Base-by-base conservation (phyloP, 2,113 vertebrate species). In the Periophthalmodon schlosseri region DNA sequence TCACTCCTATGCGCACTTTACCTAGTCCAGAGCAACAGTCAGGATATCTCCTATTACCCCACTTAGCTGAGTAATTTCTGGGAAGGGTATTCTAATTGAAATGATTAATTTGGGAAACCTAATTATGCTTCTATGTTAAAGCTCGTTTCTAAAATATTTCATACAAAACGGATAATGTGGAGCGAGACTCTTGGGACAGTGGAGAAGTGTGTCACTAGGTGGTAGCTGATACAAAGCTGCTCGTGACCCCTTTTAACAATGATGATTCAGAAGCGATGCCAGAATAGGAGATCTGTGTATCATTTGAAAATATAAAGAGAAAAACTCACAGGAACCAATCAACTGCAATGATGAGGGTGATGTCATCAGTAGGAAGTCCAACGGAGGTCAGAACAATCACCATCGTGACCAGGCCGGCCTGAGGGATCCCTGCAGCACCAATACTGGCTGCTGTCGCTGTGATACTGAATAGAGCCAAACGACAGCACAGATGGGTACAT, bases 311-410 rank as follows among this genome's bases (percentile, higher is more conserved):
- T 20, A 46, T 64, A 18, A 14, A 50, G 21, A 13, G 18, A 11
- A 56, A 15, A 78, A 98, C 97, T 97, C 89, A 99, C 97, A 99
- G 92, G 88, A 99, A 99, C 97, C 97, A 99, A 84, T 99, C 97
- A 72, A 99, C 97, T 0, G 97, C 97, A 60, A 99, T 97, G 91
- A 99, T 99, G 77, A 99, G 95, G 0, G 96, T 97, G 93, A 99
- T 99, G 91, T 99, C 97, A 75, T 98, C 97, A 2, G 97, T 99
- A 49, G 97, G 97, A 86, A 99, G 93, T 64, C 97, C 97, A 11
- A 99, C 97, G 13, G 97, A 99, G 76, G 97, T 99, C 86, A 99
- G 90, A 64, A 99, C 97, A 14, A 99, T 99, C 89, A 99, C 97
- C 97, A 99, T 99, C 75, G 97, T 99, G 80, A 99, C 97, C 86